A percentile compares a stretch with the other conserved stretches of the same genome.
These are phyloP conservation scores for Diachasmimorpha longicaudata DNA, from an alignment of 1,140 invertebrate genomes.

Conservation along the genomic window DNA sequence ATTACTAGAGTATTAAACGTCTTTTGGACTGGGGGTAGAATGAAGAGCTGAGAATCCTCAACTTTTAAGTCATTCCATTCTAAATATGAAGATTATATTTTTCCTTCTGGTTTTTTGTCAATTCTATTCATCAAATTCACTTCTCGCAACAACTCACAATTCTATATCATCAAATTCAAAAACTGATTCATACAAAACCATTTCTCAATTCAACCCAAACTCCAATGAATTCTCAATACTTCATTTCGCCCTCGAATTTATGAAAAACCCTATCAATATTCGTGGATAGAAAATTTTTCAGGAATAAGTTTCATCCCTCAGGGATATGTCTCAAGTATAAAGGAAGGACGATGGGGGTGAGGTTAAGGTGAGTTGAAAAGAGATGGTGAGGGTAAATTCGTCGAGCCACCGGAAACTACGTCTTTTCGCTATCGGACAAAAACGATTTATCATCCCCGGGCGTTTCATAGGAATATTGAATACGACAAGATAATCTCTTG, in stretches of 20 bases:
- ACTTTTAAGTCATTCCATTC: no score
- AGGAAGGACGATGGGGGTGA: slow-evolving; percentile 31
- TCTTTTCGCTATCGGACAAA: slow-evolving; percentile 43
- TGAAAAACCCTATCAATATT: background rate
- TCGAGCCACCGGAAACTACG: slow-evolving; percentile 16
- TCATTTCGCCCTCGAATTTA: background rate
- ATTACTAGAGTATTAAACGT: background rate
- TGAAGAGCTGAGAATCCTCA: no score
- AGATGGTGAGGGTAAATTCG: slow-evolving; percentile 19
- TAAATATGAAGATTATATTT: no score
- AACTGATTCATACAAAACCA: no score
- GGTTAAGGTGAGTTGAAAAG: background rate
- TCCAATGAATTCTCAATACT: background rate
- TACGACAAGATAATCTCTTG: slow-evolving; percentile 58
- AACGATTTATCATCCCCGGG: slow-evolving; percentile 53
- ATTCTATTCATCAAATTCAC: no score
- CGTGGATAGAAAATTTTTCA: background rate
- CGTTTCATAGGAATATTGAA: slow-evolving; percentile 57
- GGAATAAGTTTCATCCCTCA: background rate
- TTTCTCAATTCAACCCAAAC: no score
- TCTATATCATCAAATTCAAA: no score
- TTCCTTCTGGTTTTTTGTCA: no score
- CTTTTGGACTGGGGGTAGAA: no score
- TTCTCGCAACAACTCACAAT: no score
- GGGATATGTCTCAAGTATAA: background rate